Base-by-base conservation (phyloP, 2,888 invertebrate genomes). In the Aspidiotus rigidus region DNA sequence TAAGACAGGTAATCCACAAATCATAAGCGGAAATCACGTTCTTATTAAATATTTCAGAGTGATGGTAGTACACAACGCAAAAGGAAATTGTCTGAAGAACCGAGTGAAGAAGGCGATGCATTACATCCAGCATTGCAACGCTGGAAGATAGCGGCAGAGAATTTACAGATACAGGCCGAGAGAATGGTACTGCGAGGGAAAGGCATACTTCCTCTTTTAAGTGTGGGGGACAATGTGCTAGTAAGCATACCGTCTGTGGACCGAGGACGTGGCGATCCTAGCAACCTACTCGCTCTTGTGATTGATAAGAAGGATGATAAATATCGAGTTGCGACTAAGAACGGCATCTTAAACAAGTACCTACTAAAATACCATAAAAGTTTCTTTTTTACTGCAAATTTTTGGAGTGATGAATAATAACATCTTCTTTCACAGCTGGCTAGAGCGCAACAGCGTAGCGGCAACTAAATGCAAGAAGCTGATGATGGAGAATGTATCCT, bases 171-270 rank as follows among this genome's bases (percentile, higher is more conserved):
- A 60, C 60, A 60, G 28, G 60, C 60, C 7, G 60, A 60, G 39
- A 16, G 60, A 28, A 60, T 60, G 60, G 39, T 60, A 28, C 16
- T 7, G n/a, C n/a, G 60, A 60, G 40, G 60, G 7, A 28, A 15
- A 60, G 17, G 39, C 16, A 60, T 60, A n/a, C 39, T 60, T n/a
- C 60, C 60, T 60, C 60, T 40, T 17, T 15, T 60, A 15, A 60
- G 28, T n/a, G 60, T 60, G 28, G 60, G 60, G n/a, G 60, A 60
- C 60, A 60, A 60, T 60, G 60, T 60, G 7, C 39, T 60, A 8
- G 7, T 60, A 11, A n/a, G n/a, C n/a, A 60, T 60, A 9, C 60
- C 28, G 8, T 28, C 60, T 28, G 16, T 60, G 16, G 60, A 61
- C 42, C 40, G 61, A 11, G 61, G 61, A 6, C 39, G 61, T 13